Base-by-base conservation (phyloP, 2,888 invertebrate genomes). In the Ormyrus thymus region DNA sequence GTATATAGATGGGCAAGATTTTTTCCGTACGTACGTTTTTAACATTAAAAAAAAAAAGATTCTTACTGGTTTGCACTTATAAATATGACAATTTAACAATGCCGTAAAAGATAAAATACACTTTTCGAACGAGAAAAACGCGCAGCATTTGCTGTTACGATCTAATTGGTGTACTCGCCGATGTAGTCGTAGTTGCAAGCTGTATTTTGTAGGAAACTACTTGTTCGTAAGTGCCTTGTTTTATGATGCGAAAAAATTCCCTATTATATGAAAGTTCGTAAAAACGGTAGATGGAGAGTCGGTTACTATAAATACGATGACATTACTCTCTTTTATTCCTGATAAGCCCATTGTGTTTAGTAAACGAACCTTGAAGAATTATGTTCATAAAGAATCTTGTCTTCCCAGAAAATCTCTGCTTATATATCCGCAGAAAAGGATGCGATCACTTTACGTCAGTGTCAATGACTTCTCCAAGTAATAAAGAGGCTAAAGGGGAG, bases 311-410 rank as follows among this genome's bases (percentile, higher is more conserved):
- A 58, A 58, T 58, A 58, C 15, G 58, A 13, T 6, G 6, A 6
- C 29, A 58, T 58, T 29, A 58, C 6, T 61, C 45, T 45, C 45
- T 45, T 61, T 10, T 45, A 43, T 6, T n/a, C 45, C 45, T 45
- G 45, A 61, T 10, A 61, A 45, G 13, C 51, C 9, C 65, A 15
- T 65, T 65, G 15, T 50, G 43, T 45, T 61, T 45, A 45, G 45
- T 46, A 61, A 61, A 61, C 45, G 61, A 61, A 45, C 61, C 61
- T 11, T 11, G 45, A 61, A 61, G 45, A 43, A 61, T 61, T 61
- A 45, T 11, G 61, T 4, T 61, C n/a, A 61, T 61, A 61, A 61
- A 61, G 61, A 61, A 58, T 58, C 29, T 58, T 43, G 15, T 1
- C 29, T 29, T 29, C 29, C 13, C 58, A 29, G 58, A 13, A 29